These are phyloP conservation scores for Chelidonichthys spinosus DNA, from an alignment of 2,797 vertebrate genomes.

Conservation along the genomic window DNA sequence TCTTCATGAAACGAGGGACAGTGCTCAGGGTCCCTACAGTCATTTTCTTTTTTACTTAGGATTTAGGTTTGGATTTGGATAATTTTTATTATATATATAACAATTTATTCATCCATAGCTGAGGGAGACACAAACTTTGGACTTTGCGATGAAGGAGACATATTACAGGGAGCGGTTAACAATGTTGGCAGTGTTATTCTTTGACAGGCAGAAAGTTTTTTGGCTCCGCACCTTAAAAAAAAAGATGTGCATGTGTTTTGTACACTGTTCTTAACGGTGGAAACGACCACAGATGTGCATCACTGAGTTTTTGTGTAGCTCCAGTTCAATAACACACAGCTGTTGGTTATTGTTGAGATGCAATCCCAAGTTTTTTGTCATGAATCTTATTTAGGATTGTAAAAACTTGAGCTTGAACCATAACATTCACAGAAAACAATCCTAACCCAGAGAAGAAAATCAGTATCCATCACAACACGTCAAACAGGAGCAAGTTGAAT, in stretches of 20 bases:
- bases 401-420: not conserved
- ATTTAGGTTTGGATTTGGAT: too few species aligned
- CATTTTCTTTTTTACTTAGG: not conserved
- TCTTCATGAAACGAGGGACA: not conserved
- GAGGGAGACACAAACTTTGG: not conserved
- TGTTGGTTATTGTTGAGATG: not conserved
- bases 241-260: not conserved
- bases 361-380: not conserved
- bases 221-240: not conserved
- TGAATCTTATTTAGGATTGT: not conserved
- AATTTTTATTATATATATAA: too few species aligned
- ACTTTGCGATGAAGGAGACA: not conserved
- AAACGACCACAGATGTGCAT: not conserved
- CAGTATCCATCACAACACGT: not conserved
- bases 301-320: not conserved
- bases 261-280: not conserved
- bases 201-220: not conserved
- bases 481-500: conserved; percentile 12
- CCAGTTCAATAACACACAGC: not conserved
- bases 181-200: not conserved
- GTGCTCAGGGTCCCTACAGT: not conserved
- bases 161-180: not conserved
- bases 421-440: conserved; percentile 3
- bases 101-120: not conserved
- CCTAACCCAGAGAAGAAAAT: not conserved